Evolutionary conservation across 2,113 vertebrate genomes (phyloP).

Genomic region (Pluvianellus socialis): DNA sequence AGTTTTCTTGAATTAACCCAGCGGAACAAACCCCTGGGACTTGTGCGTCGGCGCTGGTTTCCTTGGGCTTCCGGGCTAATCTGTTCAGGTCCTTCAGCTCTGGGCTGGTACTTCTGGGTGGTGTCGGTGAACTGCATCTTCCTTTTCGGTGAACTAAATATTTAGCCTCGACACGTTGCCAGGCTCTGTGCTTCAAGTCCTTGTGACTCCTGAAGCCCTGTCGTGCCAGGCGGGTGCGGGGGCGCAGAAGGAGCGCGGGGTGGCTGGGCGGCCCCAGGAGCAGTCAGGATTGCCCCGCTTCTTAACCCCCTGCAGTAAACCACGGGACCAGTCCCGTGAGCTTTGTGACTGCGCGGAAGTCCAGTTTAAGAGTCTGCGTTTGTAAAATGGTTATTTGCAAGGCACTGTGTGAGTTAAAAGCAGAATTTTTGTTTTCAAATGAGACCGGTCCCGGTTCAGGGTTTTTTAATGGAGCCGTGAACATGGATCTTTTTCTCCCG

Average conservation of each 20-base stretch:
- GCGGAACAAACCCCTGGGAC: rapidly evolving
- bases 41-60: too few relatives aligned
- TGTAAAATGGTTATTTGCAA: background rate
- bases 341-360: background rate
- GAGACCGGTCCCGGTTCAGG: rapidly evolving
- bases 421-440: background rate
- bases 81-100: background rate
- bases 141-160: background rate
- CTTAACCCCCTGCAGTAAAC: background rate
- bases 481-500: background rate
- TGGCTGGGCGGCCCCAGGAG: background rate
- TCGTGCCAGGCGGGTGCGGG: background rate
- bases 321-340: too few relatives aligned
- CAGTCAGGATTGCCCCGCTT: rapidly evolving
- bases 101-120: background rate
- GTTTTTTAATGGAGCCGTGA: background rate
- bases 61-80: background rate
- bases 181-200: background rate
- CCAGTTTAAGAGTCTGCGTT: background rate
- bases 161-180: background rate
- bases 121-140: rapidly evolving
- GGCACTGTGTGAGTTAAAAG: background rate
- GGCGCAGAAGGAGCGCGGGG: rapidly evolving
- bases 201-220: rapidly evolving
- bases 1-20: background rate